A percentile compares a stretch with the other conserved stretches of the same genome.
phyloP scores from a whole-genome alignment of 2,888 invertebrate genomes.

The Pedicia rivosa region DNA sequence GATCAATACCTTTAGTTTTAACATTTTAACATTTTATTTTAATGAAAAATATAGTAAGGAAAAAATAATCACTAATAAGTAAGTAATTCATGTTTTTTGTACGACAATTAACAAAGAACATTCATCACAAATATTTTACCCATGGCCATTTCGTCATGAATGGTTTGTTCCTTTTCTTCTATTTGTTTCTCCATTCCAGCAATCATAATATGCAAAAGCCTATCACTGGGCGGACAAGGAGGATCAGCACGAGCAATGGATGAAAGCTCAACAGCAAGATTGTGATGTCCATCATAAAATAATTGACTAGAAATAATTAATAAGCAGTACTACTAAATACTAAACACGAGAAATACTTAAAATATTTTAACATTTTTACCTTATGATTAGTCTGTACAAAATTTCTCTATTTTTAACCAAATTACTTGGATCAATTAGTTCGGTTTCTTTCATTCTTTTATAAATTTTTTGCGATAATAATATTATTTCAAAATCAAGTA shows the following conservation, averaged over 20 bases:
- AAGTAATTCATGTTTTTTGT: no score
- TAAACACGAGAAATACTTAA: conserved; percentile 7
- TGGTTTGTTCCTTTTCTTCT: conserved; percentile 34
- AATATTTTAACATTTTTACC: conserved; percentile 35
- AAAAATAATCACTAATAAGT: no score
- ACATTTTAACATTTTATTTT: conserved; percentile 25
- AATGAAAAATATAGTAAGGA: no score
- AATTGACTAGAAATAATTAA: conserved; percentile 57
- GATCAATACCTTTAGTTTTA: conserved; percentile 34
- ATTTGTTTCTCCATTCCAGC: conserved; percentile 42
- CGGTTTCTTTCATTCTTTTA: not conserved
- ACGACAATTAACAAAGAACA: no score
- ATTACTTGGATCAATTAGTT: conserved; percentile 47
- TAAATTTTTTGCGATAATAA: no score
- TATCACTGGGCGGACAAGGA: conserved; percentile 90
- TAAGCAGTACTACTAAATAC: not conserved
- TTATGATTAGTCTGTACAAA: conserved; percentile 82
- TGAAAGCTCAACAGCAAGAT: conserved; percentile 74
- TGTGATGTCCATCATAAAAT: conserved; percentile 93
- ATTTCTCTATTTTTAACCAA: conserved; percentile 77
- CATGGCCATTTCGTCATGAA: conserved; percentile 16
- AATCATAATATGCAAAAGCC: conserved; percentile 70
- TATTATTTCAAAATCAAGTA: no score
- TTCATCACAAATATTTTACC: no score
- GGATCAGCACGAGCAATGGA: conserved; percentile 79